Evolutionary conservation across 23 tunicate genomes (phyloP).

Genomic region (Halocynthia aurantium): DNA sequence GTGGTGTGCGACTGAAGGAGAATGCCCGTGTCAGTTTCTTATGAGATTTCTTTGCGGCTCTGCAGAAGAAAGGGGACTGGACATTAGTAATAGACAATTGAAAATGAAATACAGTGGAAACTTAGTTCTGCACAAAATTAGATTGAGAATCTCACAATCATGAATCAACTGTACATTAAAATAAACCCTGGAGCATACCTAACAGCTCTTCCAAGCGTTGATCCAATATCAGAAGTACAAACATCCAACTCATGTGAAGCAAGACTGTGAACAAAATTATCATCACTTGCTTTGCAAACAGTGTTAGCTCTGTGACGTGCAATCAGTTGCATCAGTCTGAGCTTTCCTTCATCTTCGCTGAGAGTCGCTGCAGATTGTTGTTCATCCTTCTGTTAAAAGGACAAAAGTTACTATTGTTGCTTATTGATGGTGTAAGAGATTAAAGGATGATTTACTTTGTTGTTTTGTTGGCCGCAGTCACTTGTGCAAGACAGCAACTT

Average conservation of each 20-base stretch:
- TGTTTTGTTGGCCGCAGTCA: constrained; percentile 12
- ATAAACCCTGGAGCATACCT: constrained; percentile 23
- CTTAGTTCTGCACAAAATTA: background rate
- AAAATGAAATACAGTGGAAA: background rate
- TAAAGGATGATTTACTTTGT: background rate
- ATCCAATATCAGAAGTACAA: constrained; percentile 62
- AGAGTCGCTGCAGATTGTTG: background rate
- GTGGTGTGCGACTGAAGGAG: constrained; percentile 86
- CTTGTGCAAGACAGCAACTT: constrained; percentile 55
- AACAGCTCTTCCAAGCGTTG: constrained; percentile 76
- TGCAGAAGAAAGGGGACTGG: constrained; percentile 8
- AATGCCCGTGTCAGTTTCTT: constrained; percentile 83
- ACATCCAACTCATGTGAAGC: constrained; percentile 62
- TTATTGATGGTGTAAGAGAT: no score
- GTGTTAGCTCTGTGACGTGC: constrained; percentile 68
- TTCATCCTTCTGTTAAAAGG: background rate
- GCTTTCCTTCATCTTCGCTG: constrained; percentile 29
- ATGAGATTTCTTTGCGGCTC: constrained; percentile 83
- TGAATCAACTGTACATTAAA: no score
- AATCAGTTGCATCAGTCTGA: constrained; percentile 28
- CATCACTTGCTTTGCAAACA: constrained; percentile 72
- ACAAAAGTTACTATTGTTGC: no score
- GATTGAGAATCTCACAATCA: background rate
- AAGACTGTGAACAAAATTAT: constrained; percentile 57
- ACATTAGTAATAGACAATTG: background rate